Conservation (phyloP, 2,113 vertebrate genomes). For the Tylochromis polylepis region DNA sequence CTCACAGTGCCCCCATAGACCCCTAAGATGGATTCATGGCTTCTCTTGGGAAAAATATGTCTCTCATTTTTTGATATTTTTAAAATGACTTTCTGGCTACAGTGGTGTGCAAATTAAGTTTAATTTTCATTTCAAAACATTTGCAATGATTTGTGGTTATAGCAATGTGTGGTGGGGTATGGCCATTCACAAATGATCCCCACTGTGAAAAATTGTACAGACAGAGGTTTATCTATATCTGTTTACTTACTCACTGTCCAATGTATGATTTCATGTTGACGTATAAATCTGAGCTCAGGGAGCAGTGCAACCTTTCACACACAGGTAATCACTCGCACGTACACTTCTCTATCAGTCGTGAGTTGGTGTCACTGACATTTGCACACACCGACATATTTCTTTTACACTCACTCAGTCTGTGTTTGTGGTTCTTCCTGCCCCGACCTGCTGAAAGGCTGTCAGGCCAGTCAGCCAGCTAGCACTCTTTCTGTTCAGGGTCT, state of each 20-base stretch:
- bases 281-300: neutral
- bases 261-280: neutral
- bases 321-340: neutral
- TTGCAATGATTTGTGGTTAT: neutral
- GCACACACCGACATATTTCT: neutral
- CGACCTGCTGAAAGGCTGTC: conserved; percentile 28
- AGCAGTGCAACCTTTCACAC: neutral
- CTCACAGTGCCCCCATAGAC: neutral
- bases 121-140: neutral
- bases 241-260: neutral
- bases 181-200: neutral
- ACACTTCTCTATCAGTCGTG: neutral
- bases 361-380: neutral
- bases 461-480: neutral
- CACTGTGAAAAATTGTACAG: neutral
- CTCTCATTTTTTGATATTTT: neutral
- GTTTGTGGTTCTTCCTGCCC: neutral
- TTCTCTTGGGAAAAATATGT: neutral
- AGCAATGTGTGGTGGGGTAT: neutral
- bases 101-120: neutral
- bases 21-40: neutral
- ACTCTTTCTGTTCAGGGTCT: neutral
- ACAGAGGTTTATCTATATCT: neutral
- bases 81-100: neutral
- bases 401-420: conserved; percentile 19